These are phyloP conservation scores for Urophycis tenuis DNA, from an alignment of 2,797 vertebrate genomes.

Conservation along the genomic window DNA sequence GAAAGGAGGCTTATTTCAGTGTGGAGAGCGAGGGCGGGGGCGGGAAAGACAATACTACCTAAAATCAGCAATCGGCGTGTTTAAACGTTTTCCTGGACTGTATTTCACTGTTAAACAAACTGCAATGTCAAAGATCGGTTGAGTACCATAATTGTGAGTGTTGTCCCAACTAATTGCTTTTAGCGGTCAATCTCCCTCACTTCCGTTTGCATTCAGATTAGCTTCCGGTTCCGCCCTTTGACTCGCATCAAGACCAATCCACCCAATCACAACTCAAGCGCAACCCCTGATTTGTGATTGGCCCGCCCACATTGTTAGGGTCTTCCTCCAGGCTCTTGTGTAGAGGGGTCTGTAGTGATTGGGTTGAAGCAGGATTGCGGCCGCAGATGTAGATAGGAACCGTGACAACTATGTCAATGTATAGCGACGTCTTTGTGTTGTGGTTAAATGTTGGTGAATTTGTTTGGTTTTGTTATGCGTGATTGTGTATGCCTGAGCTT, in stretches of 20 bases:
- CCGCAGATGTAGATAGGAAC: slow-evolving; percentile 58
- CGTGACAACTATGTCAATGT: slow-evolving; percentile 51
- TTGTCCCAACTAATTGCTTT: neutral
- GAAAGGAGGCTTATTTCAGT: neutral
- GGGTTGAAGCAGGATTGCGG: slow-evolving; percentile 22
- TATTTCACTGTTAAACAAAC: slow-evolving; percentile 5
- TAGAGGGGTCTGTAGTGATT: slow-evolving; percentile 42
- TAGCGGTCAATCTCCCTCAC: neutral
- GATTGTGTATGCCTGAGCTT: slow-evolving; percentile 16
- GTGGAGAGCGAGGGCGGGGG: neutral
- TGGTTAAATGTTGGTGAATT: slow-evolving; percentile 38
- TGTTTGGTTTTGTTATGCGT: slow-evolving; percentile 7
- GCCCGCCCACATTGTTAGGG: neutral
- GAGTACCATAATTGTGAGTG: neutral
- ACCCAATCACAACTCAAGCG: neutral
- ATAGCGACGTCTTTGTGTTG: slow-evolving; percentile 54
- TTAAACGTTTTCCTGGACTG: slow-evolving; percentile 8
- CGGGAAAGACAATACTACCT: neutral
- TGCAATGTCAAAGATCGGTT: slow-evolving; percentile 23
- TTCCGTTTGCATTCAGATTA: neutral
- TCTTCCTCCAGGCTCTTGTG: neutral
- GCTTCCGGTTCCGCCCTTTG: neutral
- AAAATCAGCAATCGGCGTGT: neutral
- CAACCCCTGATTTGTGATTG: neutral
- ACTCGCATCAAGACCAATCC: neutral